phyloP scores from a whole-genome alignment of 2,113 vertebrate genomes.

The Hippocampus comes region DNA sequence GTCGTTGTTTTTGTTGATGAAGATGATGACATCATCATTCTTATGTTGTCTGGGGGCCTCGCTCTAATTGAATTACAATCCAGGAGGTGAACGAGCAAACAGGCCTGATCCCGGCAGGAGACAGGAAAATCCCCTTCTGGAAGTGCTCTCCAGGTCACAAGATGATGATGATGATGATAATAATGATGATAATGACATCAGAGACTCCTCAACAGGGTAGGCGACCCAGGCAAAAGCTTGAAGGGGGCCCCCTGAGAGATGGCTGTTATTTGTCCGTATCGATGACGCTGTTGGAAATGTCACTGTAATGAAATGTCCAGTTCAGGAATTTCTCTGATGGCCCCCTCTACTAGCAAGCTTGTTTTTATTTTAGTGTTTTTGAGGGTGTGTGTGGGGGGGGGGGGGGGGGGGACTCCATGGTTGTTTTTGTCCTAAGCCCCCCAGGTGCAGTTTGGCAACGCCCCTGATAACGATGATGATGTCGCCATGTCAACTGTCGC shows the following conservation, averaged over 20 bases:
- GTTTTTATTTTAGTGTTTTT: not conserved
- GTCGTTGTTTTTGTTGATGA: constrained; percentile 28
- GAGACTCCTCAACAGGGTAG: not conserved
- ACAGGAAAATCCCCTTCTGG: constrained; percentile 19
- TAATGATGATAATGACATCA: not conserved
- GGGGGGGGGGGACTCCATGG: not conserved
- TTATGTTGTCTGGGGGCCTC: constrained; percentile 42
- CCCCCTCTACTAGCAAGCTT: not conserved
- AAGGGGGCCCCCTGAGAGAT: not conserved
- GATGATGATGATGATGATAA: not conserved
- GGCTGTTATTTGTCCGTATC: not conserved
- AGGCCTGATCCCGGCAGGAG: not conserved
- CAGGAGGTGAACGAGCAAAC: constrained; percentile 34
- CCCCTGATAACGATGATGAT: not conserved
- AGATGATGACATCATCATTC: constrained; percentile 44
- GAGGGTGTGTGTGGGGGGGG: too few species aligned
- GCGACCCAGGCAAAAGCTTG: not conserved
- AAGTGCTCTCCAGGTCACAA: not conserved
- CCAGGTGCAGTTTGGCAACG: not conserved
- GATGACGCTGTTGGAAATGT: not conserved
- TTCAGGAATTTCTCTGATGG: not conserved
- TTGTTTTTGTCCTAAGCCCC: not conserved
- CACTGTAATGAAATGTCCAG: not conserved
- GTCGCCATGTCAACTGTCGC: constrained; percentile 1
- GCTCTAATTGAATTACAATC: constrained; percentile 51